Conservation (phyloP, 1,140 invertebrate species). For the Triops longicaudatus region DNA sequence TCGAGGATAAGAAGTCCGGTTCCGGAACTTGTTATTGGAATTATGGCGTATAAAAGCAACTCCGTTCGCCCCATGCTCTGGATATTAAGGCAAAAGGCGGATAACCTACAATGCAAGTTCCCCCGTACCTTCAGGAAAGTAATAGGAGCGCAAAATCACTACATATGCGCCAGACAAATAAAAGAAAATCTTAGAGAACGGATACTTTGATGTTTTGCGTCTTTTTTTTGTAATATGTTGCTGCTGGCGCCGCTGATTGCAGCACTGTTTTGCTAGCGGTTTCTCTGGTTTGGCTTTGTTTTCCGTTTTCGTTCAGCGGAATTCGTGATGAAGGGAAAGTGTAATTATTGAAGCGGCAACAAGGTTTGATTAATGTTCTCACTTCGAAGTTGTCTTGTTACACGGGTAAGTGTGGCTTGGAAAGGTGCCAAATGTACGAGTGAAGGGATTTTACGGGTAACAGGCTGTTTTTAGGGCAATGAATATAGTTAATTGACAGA, state of each 20-base stretch:
- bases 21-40: slow-evolving; percentile 2
- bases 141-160: background rate
- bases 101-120: background rate
- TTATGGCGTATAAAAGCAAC: background rate
- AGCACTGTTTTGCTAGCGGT: background rate
- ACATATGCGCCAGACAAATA: background rate
- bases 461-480: background rate
- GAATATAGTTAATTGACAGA: too few relatives aligned
- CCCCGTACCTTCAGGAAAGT: background rate
- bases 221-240: background rate
- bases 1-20: background rate
- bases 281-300: background rate
- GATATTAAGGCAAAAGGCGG: background rate
- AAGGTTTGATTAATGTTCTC: slow-evolving; percentile 6
- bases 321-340: slow-evolving; percentile 7
- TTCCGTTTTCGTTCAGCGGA: background rate
- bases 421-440: background rate
- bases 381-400: background rate
- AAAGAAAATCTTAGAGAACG: background rate
- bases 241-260: background rate
- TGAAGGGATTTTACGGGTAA: background rate
- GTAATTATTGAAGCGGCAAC: slow-evolving; percentile 4
- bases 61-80: background rate
- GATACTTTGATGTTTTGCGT: background rate
- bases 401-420: background rate